phyloP scores from a whole-genome alignment of 2,113 vertebrate genomes.

The Mormyrus lacerda region DNA sequence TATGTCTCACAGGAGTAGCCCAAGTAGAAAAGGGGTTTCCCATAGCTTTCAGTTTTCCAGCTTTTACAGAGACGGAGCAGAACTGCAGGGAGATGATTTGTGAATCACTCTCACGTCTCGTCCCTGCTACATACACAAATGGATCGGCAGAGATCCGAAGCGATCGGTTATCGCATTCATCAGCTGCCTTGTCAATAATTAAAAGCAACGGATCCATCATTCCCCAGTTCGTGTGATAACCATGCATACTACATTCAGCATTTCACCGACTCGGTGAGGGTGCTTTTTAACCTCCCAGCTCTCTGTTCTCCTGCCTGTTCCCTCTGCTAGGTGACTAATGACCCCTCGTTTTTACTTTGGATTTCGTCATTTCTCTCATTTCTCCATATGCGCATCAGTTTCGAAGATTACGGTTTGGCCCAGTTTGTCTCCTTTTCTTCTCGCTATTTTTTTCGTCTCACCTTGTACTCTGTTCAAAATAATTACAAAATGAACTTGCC shows the following conservation, averaged over 20 bases:
- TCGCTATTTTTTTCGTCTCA: background rate
- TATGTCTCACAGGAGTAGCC: background rate
- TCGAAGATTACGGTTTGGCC: background rate
- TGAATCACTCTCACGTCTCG: background rate
- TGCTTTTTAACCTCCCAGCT: background rate
- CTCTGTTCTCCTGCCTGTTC: background rate
- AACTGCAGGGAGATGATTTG: background rate
- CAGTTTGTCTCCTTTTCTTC: slow-evolving; percentile 2
- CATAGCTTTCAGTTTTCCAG: background rate
- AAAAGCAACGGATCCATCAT: background rate
- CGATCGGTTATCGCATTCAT: background rate
- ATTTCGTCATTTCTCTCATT: background rate
- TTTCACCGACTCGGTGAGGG: background rate
- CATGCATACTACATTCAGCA: background rate
- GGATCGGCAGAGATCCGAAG: background rate
- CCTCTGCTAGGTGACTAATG: background rate
- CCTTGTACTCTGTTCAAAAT: background rate
- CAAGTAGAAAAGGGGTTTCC: background rate
- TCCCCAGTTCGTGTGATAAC: background rate
- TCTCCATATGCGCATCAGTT: slow-evolving; percentile 1
- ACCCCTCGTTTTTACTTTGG: background rate
- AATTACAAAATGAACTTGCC: background rate
- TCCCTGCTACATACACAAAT: background rate
- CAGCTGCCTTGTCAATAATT: background rate
- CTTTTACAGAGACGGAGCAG: background rate